A percentile compares a stretch with the other conserved stretches of the same genome.
These are phyloP conservation scores for Morus bassanus DNA, from an alignment of 2,797 vertebrate species.

Conservation along the genomic window DNA sequence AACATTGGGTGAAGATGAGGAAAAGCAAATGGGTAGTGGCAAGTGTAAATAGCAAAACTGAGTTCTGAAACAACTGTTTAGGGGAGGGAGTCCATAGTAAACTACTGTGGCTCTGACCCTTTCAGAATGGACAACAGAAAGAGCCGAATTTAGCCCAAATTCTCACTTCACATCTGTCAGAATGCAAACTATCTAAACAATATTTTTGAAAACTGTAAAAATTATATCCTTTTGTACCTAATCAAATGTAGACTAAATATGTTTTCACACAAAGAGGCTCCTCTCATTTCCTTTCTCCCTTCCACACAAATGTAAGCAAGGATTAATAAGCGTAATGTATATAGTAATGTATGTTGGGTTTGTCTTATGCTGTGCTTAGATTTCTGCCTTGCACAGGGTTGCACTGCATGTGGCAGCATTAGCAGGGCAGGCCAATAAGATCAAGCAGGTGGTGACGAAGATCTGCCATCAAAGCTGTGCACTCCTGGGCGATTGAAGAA, in stretches of 20 bases:
- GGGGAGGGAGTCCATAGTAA: neutral
- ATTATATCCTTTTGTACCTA: neutral
- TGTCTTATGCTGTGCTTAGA: neutral
- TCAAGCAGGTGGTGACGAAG: neutral
- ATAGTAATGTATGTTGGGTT: neutral
- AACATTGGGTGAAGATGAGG: neutral
- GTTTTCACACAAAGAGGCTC: neutral
- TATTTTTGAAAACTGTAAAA: neutral
- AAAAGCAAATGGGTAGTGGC: slow-evolving; percentile 43
- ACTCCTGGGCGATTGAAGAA: fast-evolving
- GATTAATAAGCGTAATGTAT: neutral
- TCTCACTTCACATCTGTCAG: neutral
- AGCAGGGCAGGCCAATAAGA: neutral
- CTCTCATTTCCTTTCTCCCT: neutral
- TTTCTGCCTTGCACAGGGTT: neutral
- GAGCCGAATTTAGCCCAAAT: neutral
- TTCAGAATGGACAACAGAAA: neutral
- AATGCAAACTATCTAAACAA: neutral
- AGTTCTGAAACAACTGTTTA: slow-evolving; percentile 39
- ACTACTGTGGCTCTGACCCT: neutral
- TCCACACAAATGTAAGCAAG: neutral
- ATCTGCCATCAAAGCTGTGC: neutral
- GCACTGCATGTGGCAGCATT: fast-evolving
- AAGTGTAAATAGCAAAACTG: slow-evolving; percentile 45
- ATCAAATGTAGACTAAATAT: neutral